Conservation (phyloP, 2,888 invertebrate species). For the Oegoconia quadripuncta region DNA sequence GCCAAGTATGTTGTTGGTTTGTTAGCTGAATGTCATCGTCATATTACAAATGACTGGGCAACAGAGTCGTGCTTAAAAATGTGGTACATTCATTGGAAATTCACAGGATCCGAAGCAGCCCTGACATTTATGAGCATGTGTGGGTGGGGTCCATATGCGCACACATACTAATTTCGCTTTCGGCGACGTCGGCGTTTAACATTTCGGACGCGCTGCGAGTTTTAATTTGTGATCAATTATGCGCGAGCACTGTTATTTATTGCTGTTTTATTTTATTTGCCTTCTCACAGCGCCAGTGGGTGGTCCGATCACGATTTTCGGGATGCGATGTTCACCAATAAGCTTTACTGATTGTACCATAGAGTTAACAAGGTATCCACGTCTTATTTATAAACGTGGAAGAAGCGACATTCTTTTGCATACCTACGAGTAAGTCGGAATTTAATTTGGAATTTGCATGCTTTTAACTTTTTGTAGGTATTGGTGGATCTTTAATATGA, state of each 20-base stretch:
- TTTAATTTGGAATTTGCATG: too few species aligned
- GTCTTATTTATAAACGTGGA: not conserved
- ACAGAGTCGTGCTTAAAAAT: too few species aligned
- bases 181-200: constrained; percentile 69
- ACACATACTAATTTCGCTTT: constrained; percentile 66
- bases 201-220: constrained; percentile 73
- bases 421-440: too few species aligned
- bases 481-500: too few species aligned
- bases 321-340: constrained; percentile 64
- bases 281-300: constrained; percentile 71
- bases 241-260: constrained; percentile 76
- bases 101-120: too few species aligned
- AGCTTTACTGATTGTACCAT: constrained; percentile 67
- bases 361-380: constrained; percentile 42
- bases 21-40: too few species aligned
- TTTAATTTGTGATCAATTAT: constrained; percentile 80
- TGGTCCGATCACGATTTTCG: constrained; percentile 76
- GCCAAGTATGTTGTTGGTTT: too few species aligned
- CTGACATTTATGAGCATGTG: constrained; percentile 29
- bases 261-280: constrained; percentile 77
- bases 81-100: too few species aligned
- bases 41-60: too few species aligned
- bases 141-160: constrained; percentile 33
- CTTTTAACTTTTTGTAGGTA: too few species aligned
- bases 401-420: not conserved